Evolutionary conservation across 2,888 invertebrate species (phyloP).

Genomic region (Sthenelais limicola): DNA sequence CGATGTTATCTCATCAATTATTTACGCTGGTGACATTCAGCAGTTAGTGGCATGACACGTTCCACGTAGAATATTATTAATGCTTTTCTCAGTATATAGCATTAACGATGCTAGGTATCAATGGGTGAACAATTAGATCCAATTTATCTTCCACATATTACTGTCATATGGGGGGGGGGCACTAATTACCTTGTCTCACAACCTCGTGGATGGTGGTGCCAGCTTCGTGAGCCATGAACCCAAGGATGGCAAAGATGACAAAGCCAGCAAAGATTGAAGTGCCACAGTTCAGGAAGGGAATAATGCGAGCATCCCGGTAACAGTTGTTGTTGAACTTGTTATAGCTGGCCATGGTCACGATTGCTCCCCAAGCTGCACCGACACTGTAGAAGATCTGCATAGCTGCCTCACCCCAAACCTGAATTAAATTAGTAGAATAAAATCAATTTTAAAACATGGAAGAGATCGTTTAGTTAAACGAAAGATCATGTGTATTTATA

Average conservation of each 20-base stretch:
- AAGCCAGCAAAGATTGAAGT: constrained; percentile 70
- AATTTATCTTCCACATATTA: not conserved
- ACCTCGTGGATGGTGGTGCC: constrained; percentile 68
- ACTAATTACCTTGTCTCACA: constrained; percentile 66
- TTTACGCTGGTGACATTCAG: too few species aligned
- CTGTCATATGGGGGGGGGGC: not conserved
- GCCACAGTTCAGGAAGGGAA: constrained; percentile 68
- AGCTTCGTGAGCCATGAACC: constrained; percentile 76
- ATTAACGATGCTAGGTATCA: too few species aligned
- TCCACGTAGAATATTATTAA: not conserved
- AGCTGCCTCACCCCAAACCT: constrained; percentile 58
- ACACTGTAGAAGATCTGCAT: constrained; percentile 58
- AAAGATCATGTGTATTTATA: too few species aligned
- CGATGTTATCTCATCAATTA: too few species aligned
- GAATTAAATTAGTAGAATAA: too few species aligned
- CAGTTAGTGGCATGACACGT: too few species aligned
- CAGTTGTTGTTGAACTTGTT: constrained; percentile 57
- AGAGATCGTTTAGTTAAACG: too few species aligned
- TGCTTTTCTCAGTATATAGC: not conserved
- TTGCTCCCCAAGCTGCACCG: constrained; percentile 56
- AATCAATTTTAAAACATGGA: too few species aligned
- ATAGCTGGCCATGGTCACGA: constrained; percentile 56
- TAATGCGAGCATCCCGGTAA: constrained; percentile 68
- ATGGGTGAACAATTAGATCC: too few species aligned
- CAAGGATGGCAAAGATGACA: constrained; percentile 73